Base-by-base conservation (phyloP, 2,113 vertebrate species). In the Lamprotornis superbus region DNA sequence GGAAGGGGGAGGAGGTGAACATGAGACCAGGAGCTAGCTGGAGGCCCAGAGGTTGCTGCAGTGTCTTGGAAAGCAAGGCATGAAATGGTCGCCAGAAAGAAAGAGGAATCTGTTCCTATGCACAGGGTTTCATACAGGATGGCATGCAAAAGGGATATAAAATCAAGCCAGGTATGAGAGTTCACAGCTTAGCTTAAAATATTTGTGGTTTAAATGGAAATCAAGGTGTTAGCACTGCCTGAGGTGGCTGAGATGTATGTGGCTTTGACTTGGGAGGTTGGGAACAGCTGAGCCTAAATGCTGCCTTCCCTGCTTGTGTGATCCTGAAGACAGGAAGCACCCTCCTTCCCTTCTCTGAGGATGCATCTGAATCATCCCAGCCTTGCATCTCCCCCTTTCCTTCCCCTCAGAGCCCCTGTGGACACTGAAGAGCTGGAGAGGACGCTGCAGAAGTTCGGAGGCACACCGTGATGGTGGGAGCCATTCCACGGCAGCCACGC, bases 381-480 rank as follows among this genome's bases (percentile, higher is more conserved):
- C 61, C 56, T 23, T 84, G 44, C 15, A 9, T 71, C 10, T 80
- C 5, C 18, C 16, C 5, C 7, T 63, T 69, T 64, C 11, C 25
- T 77, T 82, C 31, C 35, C 25, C 17, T 69, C 85, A 95, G 93
- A 89, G 28, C 15, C 5, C 1, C 73, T 47, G 76, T 74, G 59
- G 37, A 83, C 63, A 35, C 89, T 70, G 47, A 95, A 77, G 74
- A 83, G 71, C 86, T 94, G 57, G 81, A 67, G 56, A 89, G 59
- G 57, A 59, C 44, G 0, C 53, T 27, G 87, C 73, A 35, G 93
- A 15, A 49, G 39, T 42, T 87, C 0, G 3, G 50, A 71, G 69
- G 60, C 77, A 57, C 85, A 93, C 97, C 81, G 97, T 96, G 91
- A 98, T 98, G 97, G 97, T 98, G 93, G 97, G 97, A 96, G 80